These are phyloP conservation scores for Brassicogethes aeneus DNA, from an alignment of 2,888 invertebrate genomes.

Conservation along the genomic window DNA sequence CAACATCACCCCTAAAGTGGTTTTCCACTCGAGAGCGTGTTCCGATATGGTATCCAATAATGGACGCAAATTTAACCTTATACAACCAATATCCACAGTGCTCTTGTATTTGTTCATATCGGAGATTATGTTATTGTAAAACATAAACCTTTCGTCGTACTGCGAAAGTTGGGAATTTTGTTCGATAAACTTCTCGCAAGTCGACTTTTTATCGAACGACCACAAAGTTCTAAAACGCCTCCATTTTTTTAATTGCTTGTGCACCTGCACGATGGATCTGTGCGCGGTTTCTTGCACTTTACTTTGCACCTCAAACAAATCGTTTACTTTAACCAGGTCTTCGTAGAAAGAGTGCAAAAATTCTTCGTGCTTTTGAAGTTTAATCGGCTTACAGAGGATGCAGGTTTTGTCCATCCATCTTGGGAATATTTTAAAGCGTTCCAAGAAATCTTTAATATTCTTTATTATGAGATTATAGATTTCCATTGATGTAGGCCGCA, in stretches of 20 bases:
- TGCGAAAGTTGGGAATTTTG: constrained; percentile 53
- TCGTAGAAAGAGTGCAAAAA: constrained; percentile 70
- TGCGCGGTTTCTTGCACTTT: constrained; percentile 60
- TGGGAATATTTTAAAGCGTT: constrained; percentile 63
- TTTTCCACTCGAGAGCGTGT: constrained; percentile 75
- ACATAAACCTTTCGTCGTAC: constrained; percentile 79
- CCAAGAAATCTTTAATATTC: constrained; percentile 67
- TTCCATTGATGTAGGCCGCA: constrained; percentile 68
- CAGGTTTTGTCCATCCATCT: constrained; percentile 85
- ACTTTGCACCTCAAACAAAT: constrained; percentile 57
- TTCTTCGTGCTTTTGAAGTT: constrained; percentile 46
- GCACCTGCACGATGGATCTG: constrained; percentile 55
- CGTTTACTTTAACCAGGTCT: constrained; percentile 63
- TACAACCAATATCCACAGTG: constrained; percentile 56
- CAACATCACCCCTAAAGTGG: constrained; percentile 60
- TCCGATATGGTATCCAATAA: constrained; percentile 59
- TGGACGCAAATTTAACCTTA: constrained; percentile 65
- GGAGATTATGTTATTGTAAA: constrained; percentile 66
- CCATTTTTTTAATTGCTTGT: constrained; percentile 56
- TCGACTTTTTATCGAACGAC: constrained; percentile 63
- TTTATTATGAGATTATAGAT: constrained; percentile 68
- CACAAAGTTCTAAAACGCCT: constrained; percentile 66
- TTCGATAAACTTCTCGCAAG: constrained; percentile 69
- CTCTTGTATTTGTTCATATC: constrained; percentile 42
- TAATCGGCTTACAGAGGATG: constrained; percentile 57